phyloP scores from a whole-genome alignment of 30 jellyfish, hydroid and myxozoan species.

The Catostylus mosaicus region DNA sequence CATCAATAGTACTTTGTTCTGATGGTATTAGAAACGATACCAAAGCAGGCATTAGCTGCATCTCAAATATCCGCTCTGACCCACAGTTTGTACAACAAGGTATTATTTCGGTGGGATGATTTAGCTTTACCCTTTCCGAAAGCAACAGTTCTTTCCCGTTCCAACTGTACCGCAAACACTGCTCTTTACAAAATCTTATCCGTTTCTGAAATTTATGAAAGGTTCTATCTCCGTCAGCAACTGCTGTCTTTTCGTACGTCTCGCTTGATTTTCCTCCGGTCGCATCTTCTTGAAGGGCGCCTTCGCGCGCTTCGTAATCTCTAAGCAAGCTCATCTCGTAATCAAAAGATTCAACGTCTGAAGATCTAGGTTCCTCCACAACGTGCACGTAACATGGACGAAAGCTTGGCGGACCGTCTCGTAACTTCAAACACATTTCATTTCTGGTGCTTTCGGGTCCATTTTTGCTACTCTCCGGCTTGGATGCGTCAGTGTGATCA shows the following conservation, averaged over 20 bases:
- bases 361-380: slow-evolving; percentile 24
- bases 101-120: slow-evolving; percentile 17
- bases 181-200: slow-evolving; percentile 48
- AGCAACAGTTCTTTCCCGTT: slow-evolving; percentile 51
- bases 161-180: slow-evolving; percentile 80
- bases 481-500: background rate
- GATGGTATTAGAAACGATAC: slow-evolving; percentile 41
- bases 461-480: background rate
- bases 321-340: slow-evolving; percentile 14
- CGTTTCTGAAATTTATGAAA: slow-evolving; percentile 71
- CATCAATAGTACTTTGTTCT: background rate
- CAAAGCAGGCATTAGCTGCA: slow-evolving; percentile 89
- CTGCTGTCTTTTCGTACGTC: slow-evolving; percentile 61
- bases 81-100: slow-evolving; percentile 72
- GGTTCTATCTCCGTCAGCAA: slow-evolving; percentile 73
- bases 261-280: slow-evolving; percentile 19
- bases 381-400: slow-evolving; percentile 28
- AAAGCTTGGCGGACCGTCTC: slow-evolving; percentile 11
- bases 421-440: background rate
- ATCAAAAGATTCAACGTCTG: background rate
- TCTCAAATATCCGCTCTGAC: slow-evolving; percentile 72
- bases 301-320: slow-evolving; percentile 55
- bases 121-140: slow-evolving; percentile 52
- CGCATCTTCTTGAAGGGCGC: slow-evolving; percentile 1
- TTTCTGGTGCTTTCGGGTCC: background rate